These are phyloP conservation scores for Fissipunctia ypsillon DNA, from an alignment of 2,888 invertebrate genomes.

Conservation along the genomic window DNA sequence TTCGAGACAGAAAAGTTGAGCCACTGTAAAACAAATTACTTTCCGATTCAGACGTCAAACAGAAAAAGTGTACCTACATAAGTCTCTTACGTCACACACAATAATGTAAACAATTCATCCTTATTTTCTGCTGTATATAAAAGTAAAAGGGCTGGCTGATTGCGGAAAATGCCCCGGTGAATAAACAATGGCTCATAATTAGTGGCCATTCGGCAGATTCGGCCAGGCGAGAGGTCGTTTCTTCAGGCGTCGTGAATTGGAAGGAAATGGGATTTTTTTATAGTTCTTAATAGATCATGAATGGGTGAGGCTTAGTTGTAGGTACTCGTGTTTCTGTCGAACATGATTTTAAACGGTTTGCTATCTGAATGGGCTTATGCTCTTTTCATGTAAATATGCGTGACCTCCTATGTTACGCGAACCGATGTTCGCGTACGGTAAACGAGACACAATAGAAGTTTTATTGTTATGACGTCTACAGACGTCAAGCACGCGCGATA, in stretches of 20 bases:
- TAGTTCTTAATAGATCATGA: slow-evolving; percentile 38
- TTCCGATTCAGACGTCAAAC: slow-evolving; percentile 24
- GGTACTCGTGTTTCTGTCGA: not conserved
- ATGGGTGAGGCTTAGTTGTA: slow-evolving; percentile 19
- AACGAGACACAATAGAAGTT: too few relatives aligned
- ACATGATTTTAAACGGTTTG: not conserved
- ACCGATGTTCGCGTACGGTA: too few relatives aligned
- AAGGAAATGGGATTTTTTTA: slow-evolving; percentile 33
- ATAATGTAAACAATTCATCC: slow-evolving; percentile 35
- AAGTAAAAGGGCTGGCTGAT: slow-evolving; percentile 43
- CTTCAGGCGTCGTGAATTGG: slow-evolving; percentile 19
- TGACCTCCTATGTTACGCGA: too few relatives aligned
- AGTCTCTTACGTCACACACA: slow-evolving; percentile 33
- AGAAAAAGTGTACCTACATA: not conserved
- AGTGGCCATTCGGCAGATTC: slow-evolving; percentile 36
- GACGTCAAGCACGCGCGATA: too few relatives aligned
- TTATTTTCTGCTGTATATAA: slow-evolving; percentile 31
- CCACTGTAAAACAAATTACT: slow-evolving; percentile 43
- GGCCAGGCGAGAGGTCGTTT: slow-evolving; percentile 33
- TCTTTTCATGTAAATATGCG: not conserved
- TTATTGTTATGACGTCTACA: too few relatives aligned
- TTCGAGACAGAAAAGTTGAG: slow-evolving; percentile 29
- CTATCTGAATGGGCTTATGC: not conserved
- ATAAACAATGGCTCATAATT: slow-evolving; percentile 58
- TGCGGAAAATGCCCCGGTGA: slow-evolving; percentile 46